Evolutionary conservation across 2,888 invertebrate genomes (phyloP).

Genomic region (Drosophila helvetica): DNA sequence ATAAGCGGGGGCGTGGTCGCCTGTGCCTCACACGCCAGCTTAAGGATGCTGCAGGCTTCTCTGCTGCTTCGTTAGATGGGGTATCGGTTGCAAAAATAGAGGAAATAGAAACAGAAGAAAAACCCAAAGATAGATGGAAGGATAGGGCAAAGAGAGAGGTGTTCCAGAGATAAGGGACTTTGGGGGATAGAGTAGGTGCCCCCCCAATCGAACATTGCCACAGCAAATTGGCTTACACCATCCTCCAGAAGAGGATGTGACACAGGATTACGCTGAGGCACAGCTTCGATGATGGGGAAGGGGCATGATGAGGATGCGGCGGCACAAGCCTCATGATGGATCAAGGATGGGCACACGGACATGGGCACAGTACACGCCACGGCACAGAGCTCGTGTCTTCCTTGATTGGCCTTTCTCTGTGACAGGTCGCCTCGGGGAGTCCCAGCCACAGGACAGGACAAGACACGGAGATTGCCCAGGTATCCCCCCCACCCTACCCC

Average conservation of each 20-base stretch:
- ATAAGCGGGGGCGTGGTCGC: conserved; percentile 62
- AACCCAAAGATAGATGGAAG: background rate
- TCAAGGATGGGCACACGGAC: conserved; percentile 9
- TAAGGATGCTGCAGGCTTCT: conserved; percentile 40
- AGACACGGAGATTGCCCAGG: conserved; percentile 9
- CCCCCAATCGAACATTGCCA: conserved; percentile 29
- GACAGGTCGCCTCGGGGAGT: conserved; percentile 38
- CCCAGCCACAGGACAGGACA: conserved; percentile 3
- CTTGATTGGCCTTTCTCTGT: conserved; percentile 48
- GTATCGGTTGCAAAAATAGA: background rate
- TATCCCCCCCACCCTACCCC: background rate
- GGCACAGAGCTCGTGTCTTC: conserved; percentile 13
- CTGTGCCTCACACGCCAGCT: conserved; percentile 38
- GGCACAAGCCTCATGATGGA: background rate
- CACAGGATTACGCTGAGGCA: background rate
- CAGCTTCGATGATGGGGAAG: background rate
- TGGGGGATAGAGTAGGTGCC: background rate
- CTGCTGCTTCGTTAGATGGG: background rate
- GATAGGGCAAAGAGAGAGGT: too few relatives aligned
- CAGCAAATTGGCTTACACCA: conserved; percentile 57
- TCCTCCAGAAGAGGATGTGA: background rate
- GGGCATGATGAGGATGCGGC: background rate
- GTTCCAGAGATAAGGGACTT: background rate
- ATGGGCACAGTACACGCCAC: background rate
- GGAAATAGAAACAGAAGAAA: background rate